Base-by-base conservation (phyloP, 2,888 invertebrate species). In the Dicranocentrus wangi region DNA sequence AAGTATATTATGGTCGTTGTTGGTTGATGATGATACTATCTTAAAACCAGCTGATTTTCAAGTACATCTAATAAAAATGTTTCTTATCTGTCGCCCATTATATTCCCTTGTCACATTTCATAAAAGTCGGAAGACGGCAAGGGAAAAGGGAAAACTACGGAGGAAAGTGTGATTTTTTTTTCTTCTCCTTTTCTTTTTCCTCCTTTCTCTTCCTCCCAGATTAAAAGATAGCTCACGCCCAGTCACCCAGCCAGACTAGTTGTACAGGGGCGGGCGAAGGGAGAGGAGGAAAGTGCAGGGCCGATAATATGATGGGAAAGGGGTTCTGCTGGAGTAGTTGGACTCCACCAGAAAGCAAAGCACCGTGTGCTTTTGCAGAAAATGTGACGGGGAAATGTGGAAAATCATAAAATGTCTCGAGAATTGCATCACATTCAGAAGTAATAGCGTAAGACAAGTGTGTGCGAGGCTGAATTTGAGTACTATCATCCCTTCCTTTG, bases 1-100 rank as follows among this genome's bases (percentile, higher is more conserved):
- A 71, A 71, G 78, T 32, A 32, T n/a, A n/a, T n/a, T 39, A 78
- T 55, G 65, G 78, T 71, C 78, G 63, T 78, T 78, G 78, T 70
- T 7, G 32, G n/a, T n/a, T n/a, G n/a, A n/a, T 32, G 78, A 71
- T 76, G 66, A 76, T 78, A 51, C n/a, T 68, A 78, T 63, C 70
- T 70, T 19, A 58, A 53, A 68, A 43, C 10, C 73, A 71, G 71
- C 71, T 71, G 71, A 71, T 78, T 78, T n/a, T 78, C 65, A 78
- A 78, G 71, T 58, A 71, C 65, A 55, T 70, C 55, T 71, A 71
- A 70, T 78, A 77, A 78, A 73, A 78, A 65, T 63, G 28, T 63
- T n/a, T 70, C 70, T 70, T 71, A 78, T 78, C 71, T 32, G 61
- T 23, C 43, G n/a, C 23, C 17, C 53, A 27, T 47, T 66, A 32